These are phyloP conservation scores for Cassiopea andromeda DNA, from an alignment of 30 jellyfish, hydroid and myxozoan species.

Conservation along the genomic window DNA sequence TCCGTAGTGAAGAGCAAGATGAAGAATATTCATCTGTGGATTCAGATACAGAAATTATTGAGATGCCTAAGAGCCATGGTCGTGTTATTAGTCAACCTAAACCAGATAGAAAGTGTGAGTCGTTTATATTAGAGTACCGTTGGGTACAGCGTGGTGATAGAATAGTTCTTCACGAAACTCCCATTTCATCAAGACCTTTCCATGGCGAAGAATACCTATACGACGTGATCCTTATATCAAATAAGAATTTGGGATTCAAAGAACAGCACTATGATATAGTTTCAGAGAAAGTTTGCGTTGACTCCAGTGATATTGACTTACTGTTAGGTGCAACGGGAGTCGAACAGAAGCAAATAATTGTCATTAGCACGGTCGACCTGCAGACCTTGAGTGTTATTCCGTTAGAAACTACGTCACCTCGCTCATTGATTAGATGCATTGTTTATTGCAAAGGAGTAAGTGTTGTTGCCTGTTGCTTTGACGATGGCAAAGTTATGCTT, in stretches of 20 bases:
- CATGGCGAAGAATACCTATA: slow-evolving; percentile 9
- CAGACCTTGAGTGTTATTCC: slow-evolving; percentile 22
- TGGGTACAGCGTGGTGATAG: slow-evolving; percentile 33
- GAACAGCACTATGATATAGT: slow-evolving; percentile 33
- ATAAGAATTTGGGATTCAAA: slow-evolving; percentile 22
- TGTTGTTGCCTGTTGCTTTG: slow-evolving; percentile 58
- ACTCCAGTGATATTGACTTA: slow-evolving; percentile 15
- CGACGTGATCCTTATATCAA: slow-evolving; percentile 45
- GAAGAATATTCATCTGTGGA: slow-evolving; percentile 44
- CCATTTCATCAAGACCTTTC: slow-evolving; percentile 11
- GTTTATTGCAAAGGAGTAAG: slow-evolving; percentile 61
- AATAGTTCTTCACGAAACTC: slow-evolving; percentile 15
- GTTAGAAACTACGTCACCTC: not conserved
- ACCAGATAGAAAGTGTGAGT: not conserved
- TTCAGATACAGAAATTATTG: slow-evolving; percentile 57
- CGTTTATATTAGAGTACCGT: slow-evolving; percentile 35
- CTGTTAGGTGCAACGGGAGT: slow-evolving; percentile 27
- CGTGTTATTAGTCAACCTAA: no score
- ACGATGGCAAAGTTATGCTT: slow-evolving; percentile 60
- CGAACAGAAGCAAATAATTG: slow-evolving; percentile 5
- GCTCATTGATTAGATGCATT: slow-evolving; percentile 16
- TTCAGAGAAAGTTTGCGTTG: slow-evolving; percentile 31
- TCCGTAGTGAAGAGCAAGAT: not conserved
- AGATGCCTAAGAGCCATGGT: slow-evolving; percentile 33
- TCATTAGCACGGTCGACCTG: slow-evolving; percentile 44